A percentile compares a stretch with the other conserved stretches of the same genome.
Evolutionary conservation across 2,113 vertebrate species (phyloP).

Genomic region (Microtus oregoni): DNA sequence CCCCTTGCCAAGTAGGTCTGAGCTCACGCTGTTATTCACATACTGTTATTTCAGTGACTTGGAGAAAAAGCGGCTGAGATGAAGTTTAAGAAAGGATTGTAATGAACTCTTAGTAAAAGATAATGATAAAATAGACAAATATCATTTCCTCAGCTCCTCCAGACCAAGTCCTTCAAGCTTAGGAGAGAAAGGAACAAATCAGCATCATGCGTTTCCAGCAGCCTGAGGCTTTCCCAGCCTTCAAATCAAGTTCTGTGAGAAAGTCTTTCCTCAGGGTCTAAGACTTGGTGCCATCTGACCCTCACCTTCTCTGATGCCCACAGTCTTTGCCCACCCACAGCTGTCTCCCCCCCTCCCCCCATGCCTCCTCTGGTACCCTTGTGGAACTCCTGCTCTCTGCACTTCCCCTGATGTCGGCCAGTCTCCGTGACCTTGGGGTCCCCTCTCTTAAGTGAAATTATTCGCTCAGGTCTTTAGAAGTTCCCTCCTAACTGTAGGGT

Average conservation of each 20-base stretch:
- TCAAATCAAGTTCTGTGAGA: not conserved
- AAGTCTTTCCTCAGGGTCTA: accelerated
- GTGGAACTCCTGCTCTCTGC: accelerated
- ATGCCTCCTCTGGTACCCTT: accelerated
- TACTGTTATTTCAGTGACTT: not conserved
- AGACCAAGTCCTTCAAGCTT: too few species aligned
- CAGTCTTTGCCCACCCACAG: too few species aligned
- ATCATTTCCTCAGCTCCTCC: not conserved
- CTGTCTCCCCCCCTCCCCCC: accelerated
- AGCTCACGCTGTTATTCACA: not conserved
- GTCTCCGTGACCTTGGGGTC: not conserved
- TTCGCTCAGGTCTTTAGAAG: not conserved
- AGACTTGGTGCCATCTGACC: accelerated
- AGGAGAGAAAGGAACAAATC: too few species aligned
- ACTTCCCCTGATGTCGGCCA: accelerated
- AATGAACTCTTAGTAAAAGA: not conserved
- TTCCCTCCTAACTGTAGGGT: not conserved
- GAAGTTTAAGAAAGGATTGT: not conserved
- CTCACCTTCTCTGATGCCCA: not conserved
- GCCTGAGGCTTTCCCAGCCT: not conserved
- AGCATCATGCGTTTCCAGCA: accelerated
- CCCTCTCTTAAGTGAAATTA: not conserved
- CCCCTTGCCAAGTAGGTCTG: not conserved
- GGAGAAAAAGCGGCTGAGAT: not conserved
- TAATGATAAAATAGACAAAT: not conserved